These are phyloP conservation scores for Illadopsis cleaveri DNA, from an alignment of 2,113 vertebrate species.

Conservation along the genomic window DNA sequence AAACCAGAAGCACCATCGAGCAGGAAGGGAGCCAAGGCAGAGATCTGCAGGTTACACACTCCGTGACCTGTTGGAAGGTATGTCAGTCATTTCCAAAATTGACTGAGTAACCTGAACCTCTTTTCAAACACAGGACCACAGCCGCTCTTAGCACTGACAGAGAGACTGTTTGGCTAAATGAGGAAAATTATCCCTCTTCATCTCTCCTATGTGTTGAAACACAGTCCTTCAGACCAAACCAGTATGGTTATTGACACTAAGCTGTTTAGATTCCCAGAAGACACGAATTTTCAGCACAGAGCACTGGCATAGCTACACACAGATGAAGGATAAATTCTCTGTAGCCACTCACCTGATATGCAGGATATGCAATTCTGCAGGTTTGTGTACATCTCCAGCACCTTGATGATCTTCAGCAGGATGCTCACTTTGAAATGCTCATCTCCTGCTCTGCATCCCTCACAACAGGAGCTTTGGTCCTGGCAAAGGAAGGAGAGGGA, in stretches of 20 bases:
- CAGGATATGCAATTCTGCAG: neutral
- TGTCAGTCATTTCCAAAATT: neutral
- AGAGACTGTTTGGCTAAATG: neutral
- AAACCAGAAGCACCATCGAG: rapidly evolving
- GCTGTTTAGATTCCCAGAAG: neutral
- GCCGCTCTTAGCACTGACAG: neutral
- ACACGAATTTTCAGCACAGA: neutral
- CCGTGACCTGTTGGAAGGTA: neutral
- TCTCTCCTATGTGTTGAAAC: neutral
- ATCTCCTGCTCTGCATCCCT: neutral
- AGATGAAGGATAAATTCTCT: neutral
- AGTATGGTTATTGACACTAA: neutral
- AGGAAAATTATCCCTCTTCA: neutral
- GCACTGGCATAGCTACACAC: neutral
- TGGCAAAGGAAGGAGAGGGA: neutral
- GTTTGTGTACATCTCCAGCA: neutral
- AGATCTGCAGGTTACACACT: neutral
- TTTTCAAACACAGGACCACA: neutral
- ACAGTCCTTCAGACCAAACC: neutral
- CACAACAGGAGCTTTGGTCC: neutral
- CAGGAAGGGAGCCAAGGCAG: neutral
- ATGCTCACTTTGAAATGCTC: neutral
- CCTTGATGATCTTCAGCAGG: neutral
- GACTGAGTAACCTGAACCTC: neutral
- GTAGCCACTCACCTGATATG: neutral